Conservation (phyloP, 2,113 vertebrate species). For the Halcyon senegalensis region DNA sequence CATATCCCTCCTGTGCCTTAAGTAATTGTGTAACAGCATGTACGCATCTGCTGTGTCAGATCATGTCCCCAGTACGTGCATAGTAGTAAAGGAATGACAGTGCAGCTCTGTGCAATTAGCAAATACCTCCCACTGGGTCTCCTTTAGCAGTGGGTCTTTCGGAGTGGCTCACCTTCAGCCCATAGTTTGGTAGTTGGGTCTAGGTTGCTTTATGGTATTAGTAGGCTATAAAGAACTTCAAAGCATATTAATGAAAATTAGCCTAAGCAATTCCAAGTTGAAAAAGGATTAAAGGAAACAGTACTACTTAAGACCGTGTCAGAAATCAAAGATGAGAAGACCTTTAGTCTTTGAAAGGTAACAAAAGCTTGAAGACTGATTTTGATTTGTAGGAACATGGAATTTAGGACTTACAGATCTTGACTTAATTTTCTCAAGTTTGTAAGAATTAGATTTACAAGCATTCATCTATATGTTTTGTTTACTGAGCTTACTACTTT, state of each 20-base stretch:
- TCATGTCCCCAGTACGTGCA: not conserved
- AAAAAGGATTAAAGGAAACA: slow-evolving; percentile 21
- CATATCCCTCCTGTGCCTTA: not conserved
- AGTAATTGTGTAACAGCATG: not conserved
- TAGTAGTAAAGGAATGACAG: not conserved
- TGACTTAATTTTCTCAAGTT: not conserved
- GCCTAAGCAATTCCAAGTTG: not conserved
- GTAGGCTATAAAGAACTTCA: not conserved
- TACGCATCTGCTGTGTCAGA: not conserved
- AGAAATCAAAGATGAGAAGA: not conserved
- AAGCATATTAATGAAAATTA: slow-evolving; percentile 2
- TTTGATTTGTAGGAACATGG: not conserved
- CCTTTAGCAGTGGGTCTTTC: not conserved
- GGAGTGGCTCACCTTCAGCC: not conserved
- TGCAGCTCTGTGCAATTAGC: not conserved
- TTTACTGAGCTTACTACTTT: not conserved
- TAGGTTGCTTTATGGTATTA: not conserved
- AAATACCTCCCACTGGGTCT: not conserved
- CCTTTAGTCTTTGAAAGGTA: not conserved
- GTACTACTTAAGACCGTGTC: not conserved
- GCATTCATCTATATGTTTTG: not conserved
- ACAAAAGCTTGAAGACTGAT: not conserved
- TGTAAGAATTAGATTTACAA: not conserved
- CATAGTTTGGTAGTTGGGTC: not conserved
- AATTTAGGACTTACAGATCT: not conserved